Conservation (phyloP, 1,140 invertebrate genomes). For the roundworm (Caenorhabditis elegans) region WBcel235 BX284606.5:14977501-14978000, state of each 20-base stretch:
- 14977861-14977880: neutral
- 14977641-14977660: conserved; percentile 51
- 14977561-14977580: conserved; percentile 57
- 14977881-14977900: conserved; percentile 13
- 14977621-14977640: conserved; percentile 57
- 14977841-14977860: conserved; percentile 48
- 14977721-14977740: too few species aligned
- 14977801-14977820: conserved; percentile 59
- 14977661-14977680: conserved; percentile 64
- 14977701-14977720: conserved; percentile 53
- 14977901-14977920: conserved; percentile 61
- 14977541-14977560: conserved; percentile 52
- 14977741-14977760: neutral
- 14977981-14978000: conserved; percentile 55
- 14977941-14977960: conserved; percentile 54
- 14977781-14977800: conserved; percentile 57
- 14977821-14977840: conserved; percentile 62
- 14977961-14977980: conserved; percentile 65
- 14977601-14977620: conserved; percentile 66
- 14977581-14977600: conserved; percentile 57
- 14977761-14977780: conserved; percentile 58
- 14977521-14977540: conserved; percentile 52
- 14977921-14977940: conserved; percentile 65
- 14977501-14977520: neutral
- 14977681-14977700: conserved; percentile 60